phyloP scores from a whole-genome alignment of 2,888 invertebrate genomes.

The Orchestes rusci region DNA sequence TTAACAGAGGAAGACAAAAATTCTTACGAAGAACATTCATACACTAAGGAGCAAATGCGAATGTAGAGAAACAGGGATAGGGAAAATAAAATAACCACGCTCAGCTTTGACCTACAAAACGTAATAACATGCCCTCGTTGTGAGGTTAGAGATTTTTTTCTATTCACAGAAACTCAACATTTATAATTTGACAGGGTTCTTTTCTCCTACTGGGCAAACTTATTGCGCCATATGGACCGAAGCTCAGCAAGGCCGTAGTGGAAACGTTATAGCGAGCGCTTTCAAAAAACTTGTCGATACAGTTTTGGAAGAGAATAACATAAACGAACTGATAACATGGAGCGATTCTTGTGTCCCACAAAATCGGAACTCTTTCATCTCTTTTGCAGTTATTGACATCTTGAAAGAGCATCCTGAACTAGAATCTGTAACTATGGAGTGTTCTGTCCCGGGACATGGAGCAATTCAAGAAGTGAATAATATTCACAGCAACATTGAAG shows the following conservation, averaged over 20 bases:
- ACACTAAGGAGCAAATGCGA: too few species aligned
- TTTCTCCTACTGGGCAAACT: constrained; percentile 4
- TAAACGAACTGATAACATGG: constrained; percentile 23
- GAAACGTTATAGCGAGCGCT: constrained; percentile 22
- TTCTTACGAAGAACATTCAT: too few species aligned
- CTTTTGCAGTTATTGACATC: too few species aligned
- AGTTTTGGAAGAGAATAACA: constrained; percentile 19
- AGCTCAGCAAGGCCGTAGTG: constrained; percentile 13
- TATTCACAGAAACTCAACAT: not conserved
- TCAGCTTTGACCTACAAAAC: constrained; percentile 1
- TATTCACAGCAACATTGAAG: constrained; percentile 27
- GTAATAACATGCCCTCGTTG: not conserved
- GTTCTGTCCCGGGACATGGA: constrained; percentile 28
- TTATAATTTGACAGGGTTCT: not conserved
- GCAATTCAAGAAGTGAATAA: constrained; percentile 29
- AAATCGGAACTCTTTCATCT: constrained; percentile 25
- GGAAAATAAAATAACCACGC: too few species aligned
- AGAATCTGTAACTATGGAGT: constrained; percentile 19
- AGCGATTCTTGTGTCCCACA: constrained; percentile 25
- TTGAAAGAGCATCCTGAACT: constrained; percentile 20
- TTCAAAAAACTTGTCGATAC: constrained; percentile 22
- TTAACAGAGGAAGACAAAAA: too few species aligned
- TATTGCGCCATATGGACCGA: constrained; percentile 26
- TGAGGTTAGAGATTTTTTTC: constrained; percentile 2
- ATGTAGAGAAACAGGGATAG: constrained; percentile 3